Percentiles rank a stretch among this genome's conserved stretches.
Evolutionary conservation across 2,113 vertebrate genomes (phyloP).

Genomic region (Bubo blakistoni): DNA sequence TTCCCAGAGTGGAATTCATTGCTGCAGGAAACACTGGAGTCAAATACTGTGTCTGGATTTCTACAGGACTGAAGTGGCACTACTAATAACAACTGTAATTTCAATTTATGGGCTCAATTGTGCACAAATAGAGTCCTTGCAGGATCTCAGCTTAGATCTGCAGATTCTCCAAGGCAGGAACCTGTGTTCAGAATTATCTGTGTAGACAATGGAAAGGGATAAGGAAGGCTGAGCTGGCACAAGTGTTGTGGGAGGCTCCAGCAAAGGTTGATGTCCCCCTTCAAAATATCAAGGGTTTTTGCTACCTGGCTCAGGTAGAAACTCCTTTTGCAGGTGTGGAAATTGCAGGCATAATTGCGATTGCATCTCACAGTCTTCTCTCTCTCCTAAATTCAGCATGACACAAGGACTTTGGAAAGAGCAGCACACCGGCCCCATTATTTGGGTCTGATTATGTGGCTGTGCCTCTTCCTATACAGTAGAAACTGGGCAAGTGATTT

Average conservation of each 20-base stretch:
- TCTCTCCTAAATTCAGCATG: background rate
- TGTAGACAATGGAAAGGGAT: background rate
- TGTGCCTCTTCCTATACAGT: background rate
- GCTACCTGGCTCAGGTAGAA: background rate
- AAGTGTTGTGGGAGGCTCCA: background rate
- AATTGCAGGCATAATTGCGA: background rate
- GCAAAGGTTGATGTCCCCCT: background rate
- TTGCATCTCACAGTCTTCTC: background rate
- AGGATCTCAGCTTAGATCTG: background rate
- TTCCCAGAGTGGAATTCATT: conserved; percentile 9
- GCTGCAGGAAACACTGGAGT: conserved; percentile 10
- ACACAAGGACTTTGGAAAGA: background rate
- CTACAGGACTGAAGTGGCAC: background rate
- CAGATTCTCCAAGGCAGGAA: background rate
- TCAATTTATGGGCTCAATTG: background rate
- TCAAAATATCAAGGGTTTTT: background rate
- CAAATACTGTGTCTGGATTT: conserved; percentile 15
- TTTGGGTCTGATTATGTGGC: background rate
- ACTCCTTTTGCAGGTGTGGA: background rate
- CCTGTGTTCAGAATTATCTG: background rate
- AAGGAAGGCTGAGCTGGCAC: background rate
- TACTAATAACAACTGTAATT: background rate
- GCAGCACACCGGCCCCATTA: background rate
- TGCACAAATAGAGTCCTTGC: background rate
- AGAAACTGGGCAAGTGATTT: background rate